These are phyloP conservation scores for Austrolebias charrua DNA, from an alignment of 2,797 vertebrate genomes.

Conservation along the genomic window DNA sequence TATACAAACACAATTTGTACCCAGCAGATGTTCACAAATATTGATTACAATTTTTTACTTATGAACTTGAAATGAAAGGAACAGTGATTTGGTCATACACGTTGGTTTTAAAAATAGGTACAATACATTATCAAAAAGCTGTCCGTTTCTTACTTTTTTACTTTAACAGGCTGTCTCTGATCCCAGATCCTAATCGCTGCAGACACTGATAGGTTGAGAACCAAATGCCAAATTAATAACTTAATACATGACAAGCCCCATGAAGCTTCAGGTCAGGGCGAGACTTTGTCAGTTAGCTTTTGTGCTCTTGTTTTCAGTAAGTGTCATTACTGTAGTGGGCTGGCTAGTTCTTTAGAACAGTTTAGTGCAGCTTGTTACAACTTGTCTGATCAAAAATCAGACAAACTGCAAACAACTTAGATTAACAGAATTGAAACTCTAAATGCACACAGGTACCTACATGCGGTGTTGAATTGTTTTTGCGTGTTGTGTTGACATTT, in stretches of 20 bases:
- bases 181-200: background rate
- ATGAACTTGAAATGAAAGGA: too few relatives aligned
- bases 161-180: too few relatives aligned
- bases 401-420: slow-evolving; percentile 3
- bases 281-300: background rate
- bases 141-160: too few relatives aligned
- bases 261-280: background rate
- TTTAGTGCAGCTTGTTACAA: background rate
- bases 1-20: too few relatives aligned
- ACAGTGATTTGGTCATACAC: too few relatives aligned
- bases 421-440: slow-evolving; percentile 1
- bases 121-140: too few relatives aligned
- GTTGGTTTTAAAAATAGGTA: too few relatives aligned
- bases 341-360: slow-evolving; percentile 1
- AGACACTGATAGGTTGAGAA: background rate
- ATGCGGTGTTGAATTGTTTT: background rate
- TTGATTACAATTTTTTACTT: too few relatives aligned
- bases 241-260: background rate
- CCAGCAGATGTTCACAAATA: too few relatives aligned
- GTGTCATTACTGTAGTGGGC: slow-evolving; percentile 9
- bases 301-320: background rate
- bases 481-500: too few relatives aligned
- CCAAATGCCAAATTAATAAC: background rate
- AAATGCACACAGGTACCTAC: slow-evolving; percentile 4
- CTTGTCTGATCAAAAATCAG: slow-evolving; percentile 46